These are phyloP conservation scores for Argyresthia goedartella DNA, from an alignment of 2,888 invertebrate species.

Conservation along the genomic window DNA sequence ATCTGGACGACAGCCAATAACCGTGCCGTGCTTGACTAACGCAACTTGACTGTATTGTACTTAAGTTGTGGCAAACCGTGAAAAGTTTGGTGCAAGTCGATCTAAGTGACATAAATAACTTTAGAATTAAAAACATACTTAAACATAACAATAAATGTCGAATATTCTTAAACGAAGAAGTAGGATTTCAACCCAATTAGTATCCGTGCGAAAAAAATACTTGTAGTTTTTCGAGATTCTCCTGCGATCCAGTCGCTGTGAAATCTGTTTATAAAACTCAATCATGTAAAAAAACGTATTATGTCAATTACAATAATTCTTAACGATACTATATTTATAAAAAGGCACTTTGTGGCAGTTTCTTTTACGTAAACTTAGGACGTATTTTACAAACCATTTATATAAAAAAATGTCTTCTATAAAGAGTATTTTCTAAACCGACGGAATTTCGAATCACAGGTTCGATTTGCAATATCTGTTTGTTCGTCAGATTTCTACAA, in stretches of 20 bases:
- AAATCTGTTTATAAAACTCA: constrained; percentile 19
- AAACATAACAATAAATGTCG: constrained; percentile 25
- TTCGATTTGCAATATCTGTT: constrained; percentile 1
- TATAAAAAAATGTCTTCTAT: constrained; percentile 30
- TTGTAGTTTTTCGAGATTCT: constrained; percentile 19
- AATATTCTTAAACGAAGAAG: constrained; percentile 11
- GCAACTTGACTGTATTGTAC: too few relatives aligned
- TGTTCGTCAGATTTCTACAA: constrained; percentile 4
- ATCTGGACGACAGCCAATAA: too few relatives aligned
- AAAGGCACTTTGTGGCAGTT: constrained; percentile 69
- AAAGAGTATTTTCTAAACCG: constrained; percentile 42
- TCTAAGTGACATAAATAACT: constrained; percentile 63
- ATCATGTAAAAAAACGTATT: constrained; percentile 1
- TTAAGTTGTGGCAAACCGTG: too few relatives aligned
- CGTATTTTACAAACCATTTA: constrained; percentile 51
- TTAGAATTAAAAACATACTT: constrained; percentile 48
- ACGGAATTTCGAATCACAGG: not conserved
- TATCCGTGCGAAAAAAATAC: constrained; percentile 13
- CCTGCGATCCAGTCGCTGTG: constrained; percentile 59
- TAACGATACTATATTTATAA: constrained; percentile 29
- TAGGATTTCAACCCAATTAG: not conserved
- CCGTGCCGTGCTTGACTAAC: too few relatives aligned
- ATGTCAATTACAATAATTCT: constrained; percentile 14
- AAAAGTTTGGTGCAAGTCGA: too few relatives aligned
- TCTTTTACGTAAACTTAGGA: constrained; percentile 39